Evolutionary conservation across 2,888 invertebrate genomes (phyloP), one percentile per base, ranked within the genome.

Genomic region (Strigamia transsilvanica): DNA sequence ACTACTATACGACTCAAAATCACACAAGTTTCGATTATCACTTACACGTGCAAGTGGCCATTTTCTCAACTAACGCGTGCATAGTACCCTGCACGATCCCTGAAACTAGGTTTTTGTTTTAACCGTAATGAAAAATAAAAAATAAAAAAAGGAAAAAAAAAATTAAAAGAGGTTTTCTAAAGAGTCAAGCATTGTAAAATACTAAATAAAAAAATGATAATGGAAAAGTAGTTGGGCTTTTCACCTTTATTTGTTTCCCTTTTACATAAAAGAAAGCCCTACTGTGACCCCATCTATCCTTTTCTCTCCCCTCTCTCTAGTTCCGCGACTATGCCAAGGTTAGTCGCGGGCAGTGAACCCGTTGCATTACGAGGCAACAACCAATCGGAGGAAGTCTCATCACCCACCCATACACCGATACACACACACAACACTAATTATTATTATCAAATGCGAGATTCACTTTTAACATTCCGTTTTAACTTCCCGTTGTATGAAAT

Each of bases 281-380:
- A 32, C 27, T 73, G 32, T 73, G n/a, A 73, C 73, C 32, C 73
- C 73, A 73, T 73, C 32, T 73, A 73, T 73, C 32, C 32, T 32
- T 32, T 32, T 73, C 27, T 15, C 32, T 32, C 73, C 32, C 73
- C 32, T 73, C 73, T 61, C 18, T 73, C 32, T 73, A 32, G 27
- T 32, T 73, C 32, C 73, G 73, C 32, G 32, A 73, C 73, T 73
- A 73, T 73, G 73, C 73, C 73, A 73, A 73, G 73, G 73, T 73
- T 73, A 73, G 73, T 73, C 32, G 73, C 32, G 73, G 73, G 7
- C 73, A 73, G 1, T 73, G 73, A 73, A 73, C 73, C 73, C 73
- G 32, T 32, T 73, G 15, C 73, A 10, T n/a, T 32, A 73, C 73
- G 32, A 27, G 12, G 27, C 13, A 73, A 32, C 27, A 32, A 9